phyloP scores from a whole-genome alignment of 1,140 invertebrate species.

The Rhopalosiphum maidis region DNA sequence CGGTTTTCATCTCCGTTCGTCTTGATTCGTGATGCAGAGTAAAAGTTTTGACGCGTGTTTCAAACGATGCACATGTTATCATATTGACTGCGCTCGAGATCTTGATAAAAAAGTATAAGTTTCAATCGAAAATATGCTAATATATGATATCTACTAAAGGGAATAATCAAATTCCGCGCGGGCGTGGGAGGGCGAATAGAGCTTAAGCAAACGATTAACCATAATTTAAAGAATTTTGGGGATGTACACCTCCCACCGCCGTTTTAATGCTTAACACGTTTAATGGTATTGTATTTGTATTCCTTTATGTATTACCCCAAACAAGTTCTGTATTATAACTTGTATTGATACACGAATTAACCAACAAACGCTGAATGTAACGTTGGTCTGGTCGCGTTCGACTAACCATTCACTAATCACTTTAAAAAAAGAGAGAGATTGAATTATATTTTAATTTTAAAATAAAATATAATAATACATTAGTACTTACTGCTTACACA shows the following conservation, averaged over 20 bases:
- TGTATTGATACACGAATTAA: not conserved
- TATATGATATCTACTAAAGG: no score
- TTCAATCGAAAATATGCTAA: not conserved
- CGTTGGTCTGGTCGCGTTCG: not conserved
- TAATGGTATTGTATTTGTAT: not conserved
- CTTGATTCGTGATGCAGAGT: not conserved
- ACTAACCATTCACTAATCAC: not conserved
- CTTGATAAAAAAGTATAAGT: not conserved
- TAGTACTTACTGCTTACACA: not conserved
- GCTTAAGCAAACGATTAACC: no score
- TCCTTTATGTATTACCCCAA: not conserved
- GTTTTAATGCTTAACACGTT: not conserved
- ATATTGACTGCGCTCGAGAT: not conserved
- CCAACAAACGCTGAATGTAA: not conserved
- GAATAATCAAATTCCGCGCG: no score
- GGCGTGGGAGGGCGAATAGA: no score
- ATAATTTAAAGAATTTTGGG: no score
- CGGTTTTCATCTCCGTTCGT: not conserved
- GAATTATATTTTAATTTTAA: not conserved
- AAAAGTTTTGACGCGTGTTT: not conserved
- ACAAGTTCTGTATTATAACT: not conserved
- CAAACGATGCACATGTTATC: not conserved
- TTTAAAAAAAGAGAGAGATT: not conserved
- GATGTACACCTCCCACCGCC: not conserved
- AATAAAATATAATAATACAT: not conserved